Base-by-base conservation (phyloP, 2,888 invertebrate species). In the Phyllotreta cruciferae region DNA sequence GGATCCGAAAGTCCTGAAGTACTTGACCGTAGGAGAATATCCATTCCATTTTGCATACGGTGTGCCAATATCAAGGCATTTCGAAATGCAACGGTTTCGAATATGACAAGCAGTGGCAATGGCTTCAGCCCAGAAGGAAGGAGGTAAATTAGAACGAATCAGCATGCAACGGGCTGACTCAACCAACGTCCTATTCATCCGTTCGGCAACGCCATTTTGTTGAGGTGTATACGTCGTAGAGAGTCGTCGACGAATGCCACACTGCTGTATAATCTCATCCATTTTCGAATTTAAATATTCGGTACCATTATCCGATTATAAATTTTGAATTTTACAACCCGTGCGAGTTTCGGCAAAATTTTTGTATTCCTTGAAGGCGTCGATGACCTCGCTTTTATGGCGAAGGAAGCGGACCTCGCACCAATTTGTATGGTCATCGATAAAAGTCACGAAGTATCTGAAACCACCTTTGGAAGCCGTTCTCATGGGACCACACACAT, bases 161-260 rank as follows among this genome's bases (percentile, higher is more conserved):
- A 5, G 10, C 41, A 41, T 41, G 10, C 41, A n/a, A n/a, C 41
- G 41, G 10, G 41, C 41, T 41, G 9, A n/a, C 41, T 41, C 41
- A 5, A 41, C 41, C 10, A 41, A 41, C 9, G 41, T 41, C 10
- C 41, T 41, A 5, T 41, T 41, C 10, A 41, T 9, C 1, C 41
- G 6, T 41, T 41, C 41, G 9, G 41, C 41, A 41, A 41, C 41
- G 41, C 41, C 41, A 41, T 41, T 41, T 41, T 41, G 41, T 10
- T 41, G 1, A 3, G 41, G 10, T 9, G 10, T n/a, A 41, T 41
- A n/a, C n/a, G 24, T 24, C 24, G 24, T 24, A 3, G 24, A 24
- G 24, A 24, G 24, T 24, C 24, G 24, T 24, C 24, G 24, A 1
- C 4, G 24, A 24, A 24, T 24, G 2, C 24, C 24, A 24, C 4